These are phyloP conservation scores for Phalacrocorax carbo DNA, from an alignment of 2,113 vertebrate genomes.

Conservation along the genomic window DNA sequence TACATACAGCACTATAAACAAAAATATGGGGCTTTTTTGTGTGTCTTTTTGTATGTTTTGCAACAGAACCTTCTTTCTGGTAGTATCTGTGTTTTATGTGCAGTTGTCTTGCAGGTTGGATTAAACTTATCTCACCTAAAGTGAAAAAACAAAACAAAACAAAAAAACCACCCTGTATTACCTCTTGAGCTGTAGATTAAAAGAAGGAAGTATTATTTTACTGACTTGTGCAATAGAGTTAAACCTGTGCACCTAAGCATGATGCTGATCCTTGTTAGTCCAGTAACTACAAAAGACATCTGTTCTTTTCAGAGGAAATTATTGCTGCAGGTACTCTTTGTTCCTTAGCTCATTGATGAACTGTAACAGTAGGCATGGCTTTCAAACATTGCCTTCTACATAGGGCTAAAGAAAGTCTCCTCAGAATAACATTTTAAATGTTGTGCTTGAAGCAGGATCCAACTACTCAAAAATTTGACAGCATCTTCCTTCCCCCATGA, in stretches of 20 bases:
- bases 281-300: background rate
- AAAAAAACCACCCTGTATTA: background rate
- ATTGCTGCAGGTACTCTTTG: background rate
- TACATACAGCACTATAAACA: background rate
- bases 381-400: background rate
- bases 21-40: background rate
- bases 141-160: background rate
- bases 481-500: background rate
- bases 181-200: background rate
- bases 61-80: background rate
- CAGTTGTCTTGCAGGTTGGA: background rate
- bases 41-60: background rate
- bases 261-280: background rate
- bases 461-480: background rate
- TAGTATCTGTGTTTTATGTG: background rate
- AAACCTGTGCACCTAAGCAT: background rate
- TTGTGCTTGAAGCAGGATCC: background rate
- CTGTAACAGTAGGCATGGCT: background rate
- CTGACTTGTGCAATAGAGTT: background rate
- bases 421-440: background rate
- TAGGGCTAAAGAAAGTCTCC: background rate
- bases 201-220: background rate
- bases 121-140: background rate
- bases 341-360: background rate
- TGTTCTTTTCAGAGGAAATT: background rate